Percentiles rank a stretch among this genome's conserved stretches.
Evolutionary conservation across 2,888 invertebrate species (phyloP).

Genomic region (Morinoia aosen): DNA sequence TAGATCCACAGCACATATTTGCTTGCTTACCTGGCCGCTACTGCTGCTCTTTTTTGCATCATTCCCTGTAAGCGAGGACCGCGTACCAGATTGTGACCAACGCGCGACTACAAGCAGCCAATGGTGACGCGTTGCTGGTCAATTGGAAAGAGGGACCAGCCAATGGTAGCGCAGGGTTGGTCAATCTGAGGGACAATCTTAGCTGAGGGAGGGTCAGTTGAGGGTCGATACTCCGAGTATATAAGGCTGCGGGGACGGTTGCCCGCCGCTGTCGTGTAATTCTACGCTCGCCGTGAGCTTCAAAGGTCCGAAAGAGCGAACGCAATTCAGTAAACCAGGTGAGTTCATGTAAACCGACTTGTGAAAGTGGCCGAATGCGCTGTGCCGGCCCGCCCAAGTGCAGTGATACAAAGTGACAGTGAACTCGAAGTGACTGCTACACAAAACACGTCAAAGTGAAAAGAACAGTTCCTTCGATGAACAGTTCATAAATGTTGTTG

Average conservation of each 20-base stretch:
- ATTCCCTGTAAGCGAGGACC: conserved; percentile 6
- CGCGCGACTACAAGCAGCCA: conserved; percentile 10
- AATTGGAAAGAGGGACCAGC: background rate
- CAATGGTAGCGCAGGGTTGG: conserved; percentile 15
- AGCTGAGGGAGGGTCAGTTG: conserved; percentile 45
- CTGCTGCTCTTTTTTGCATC: background rate
- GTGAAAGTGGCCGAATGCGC: background rate
- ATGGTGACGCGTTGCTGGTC: conserved; percentile 39
- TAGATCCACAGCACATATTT: conserved; percentile 25
- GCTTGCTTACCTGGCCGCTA: conserved; percentile 49
- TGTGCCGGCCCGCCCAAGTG: background rate
- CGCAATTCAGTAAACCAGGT: conserved; percentile 33
- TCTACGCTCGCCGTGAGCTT: conserved; percentile 26
- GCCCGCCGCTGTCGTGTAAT: conserved; percentile 46
- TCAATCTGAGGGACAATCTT: conserved; percentile 51
- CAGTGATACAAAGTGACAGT: background rate
- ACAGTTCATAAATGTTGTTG: background rate
- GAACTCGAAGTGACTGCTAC: background rate
- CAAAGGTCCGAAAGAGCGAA: background rate
- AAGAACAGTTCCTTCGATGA: background rate
- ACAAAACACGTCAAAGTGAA: background rate
- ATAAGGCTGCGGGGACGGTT: background rate
- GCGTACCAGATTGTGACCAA: conserved; percentile 10
- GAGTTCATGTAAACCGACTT: background rate
- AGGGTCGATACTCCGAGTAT: conserved; percentile 26